Base-by-base conservation (phyloP, 2,888 invertebrate genomes). In the Eupelmus urozonus region DNA sequence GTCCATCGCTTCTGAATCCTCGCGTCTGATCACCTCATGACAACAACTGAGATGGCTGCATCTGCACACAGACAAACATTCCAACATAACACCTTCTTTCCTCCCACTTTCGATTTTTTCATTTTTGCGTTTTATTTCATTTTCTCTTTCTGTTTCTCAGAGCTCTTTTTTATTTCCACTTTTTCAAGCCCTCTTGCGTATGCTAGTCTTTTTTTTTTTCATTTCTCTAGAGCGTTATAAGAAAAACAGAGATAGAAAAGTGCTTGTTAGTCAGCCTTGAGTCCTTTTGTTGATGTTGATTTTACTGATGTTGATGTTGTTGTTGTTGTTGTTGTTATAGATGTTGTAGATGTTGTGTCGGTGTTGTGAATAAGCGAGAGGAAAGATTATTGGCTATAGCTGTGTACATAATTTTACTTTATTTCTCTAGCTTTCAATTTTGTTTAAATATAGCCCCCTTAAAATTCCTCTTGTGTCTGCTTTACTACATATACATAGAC, bases 31-130 rank as follows among this genome's bases (percentile, higher is more conserved):
- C 80, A 82, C 83, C 84, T 86, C 87, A 87, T 87, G 89, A 87
- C 87, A 89, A 88, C 88, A 88, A 88, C 85, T 80, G 87, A 87
- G 89, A 87, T 87, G 89, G 88, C 90, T 89, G 90, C 89, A 90
- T 90, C 90, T 90, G 90, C 90, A 90, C 90, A 90, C 90, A 90
- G 90, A 90, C 90, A 90, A 90, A 90, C 90, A 90, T 89, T 88
- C 89, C 89, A 89, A 89, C 89, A 89, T 89, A 88, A 88, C 88
- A 89, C 87, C 86, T n/a, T 86, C 85, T 86, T 84, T 81, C 80
- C 78, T 81, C 81, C 80, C 77, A 81, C 79, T 83, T 82, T 70
- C 25, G 2, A 13, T 34, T 72, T 75, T 79, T 78, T 40, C 75
- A 16, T 57, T 13, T 45, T 45, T 45, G 2, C 34, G 40, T 51